Percentiles rank a stretch among this genome's conserved stretches.
phyloP scores from a whole-genome alignment of 2,797 vertebrate species.

The Amblyopsis hoosieri region DNA sequence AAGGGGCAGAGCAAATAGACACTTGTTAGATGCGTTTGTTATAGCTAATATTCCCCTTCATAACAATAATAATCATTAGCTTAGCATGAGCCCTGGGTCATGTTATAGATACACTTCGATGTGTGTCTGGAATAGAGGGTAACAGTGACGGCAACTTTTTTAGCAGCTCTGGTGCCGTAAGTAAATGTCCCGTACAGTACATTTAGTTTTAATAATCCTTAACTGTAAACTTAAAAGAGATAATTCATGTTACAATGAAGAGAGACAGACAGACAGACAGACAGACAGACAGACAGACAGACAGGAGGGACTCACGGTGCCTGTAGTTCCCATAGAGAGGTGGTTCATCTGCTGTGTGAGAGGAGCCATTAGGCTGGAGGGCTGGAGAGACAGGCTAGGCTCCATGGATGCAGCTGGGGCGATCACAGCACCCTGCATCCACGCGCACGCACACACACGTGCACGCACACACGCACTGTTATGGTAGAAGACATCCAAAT shows the following conservation, averaged over 20 bases:
- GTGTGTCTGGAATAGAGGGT: no score
- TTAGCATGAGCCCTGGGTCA: conserved; percentile 6
- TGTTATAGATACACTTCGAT: no score
- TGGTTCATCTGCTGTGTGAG: conserved; percentile 99
- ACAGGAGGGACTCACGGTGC: conserved; percentile 84
- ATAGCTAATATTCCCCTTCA: background rate
- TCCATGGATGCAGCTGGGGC: conserved; percentile 89
- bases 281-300: background rate
- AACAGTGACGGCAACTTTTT: no score
- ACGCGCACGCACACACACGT: conserved; percentile 8
- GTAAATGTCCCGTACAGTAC: no score
- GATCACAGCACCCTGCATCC: conserved; percentile 93
- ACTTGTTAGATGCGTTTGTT: background rate
- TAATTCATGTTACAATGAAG: background rate
- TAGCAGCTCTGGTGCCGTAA: no score
- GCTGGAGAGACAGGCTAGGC: conserved; percentile 97
- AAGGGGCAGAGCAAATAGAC: conserved; percentile 6
- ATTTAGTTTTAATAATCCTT: no score
- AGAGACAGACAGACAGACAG: background rate
- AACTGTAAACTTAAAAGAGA: no score
- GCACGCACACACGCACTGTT: background rate
- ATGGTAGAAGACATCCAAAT: background rate
- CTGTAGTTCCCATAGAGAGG: conserved; percentile 94
- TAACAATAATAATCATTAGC: background rate
- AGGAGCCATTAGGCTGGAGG: conserved; percentile 94